phyloP scores from a whole-genome alignment of 35 echinoderm and acorn worm species.

The Eucidaris tribuloides region DNA sequence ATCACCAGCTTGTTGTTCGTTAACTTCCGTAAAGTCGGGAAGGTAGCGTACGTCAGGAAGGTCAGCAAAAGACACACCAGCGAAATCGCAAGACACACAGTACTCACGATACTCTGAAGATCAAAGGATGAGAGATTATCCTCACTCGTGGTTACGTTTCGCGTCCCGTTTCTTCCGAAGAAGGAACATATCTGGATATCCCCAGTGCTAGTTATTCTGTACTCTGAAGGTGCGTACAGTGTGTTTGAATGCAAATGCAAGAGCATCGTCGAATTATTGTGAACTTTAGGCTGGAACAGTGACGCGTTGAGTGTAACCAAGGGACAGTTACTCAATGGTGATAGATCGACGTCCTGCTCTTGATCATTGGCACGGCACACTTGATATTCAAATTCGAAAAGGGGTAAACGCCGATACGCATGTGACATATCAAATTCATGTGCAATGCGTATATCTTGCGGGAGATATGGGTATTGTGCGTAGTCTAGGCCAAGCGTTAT shows the following conservation, averaged over 20 bases:
- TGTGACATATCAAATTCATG: no score
- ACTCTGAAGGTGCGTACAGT: not conserved
- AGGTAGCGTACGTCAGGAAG: slow-evolving; percentile 33
- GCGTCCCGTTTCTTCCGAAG: not conserved
- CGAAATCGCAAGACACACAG: slow-evolving; percentile 12
- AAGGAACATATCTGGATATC: slow-evolving; percentile 7
- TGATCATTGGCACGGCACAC: no score
- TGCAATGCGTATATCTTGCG: no score
- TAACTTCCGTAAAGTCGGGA: slow-evolving; percentile 32
- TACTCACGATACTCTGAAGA: slow-evolving; percentile 22
- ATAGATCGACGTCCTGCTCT: no score
- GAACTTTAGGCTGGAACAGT: not conserved
- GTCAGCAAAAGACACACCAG: not conserved
- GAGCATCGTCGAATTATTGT: not conserved
- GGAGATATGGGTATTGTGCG: no score
- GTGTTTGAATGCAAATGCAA: not conserved
- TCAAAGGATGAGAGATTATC: not conserved
- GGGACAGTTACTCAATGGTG: no score
- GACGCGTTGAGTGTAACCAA: not conserved
- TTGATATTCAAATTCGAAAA: no score
- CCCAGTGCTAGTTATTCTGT: not conserved
- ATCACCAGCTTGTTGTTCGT: slow-evolving; percentile 42
- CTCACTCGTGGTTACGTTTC: not conserved
- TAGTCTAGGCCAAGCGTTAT: no score
- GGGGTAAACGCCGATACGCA: no score